These are phyloP conservation scores for Lytechinus pictus DNA, from an alignment of 35 echinoderm and acorn worm species.

Conservation along the genomic window DNA sequence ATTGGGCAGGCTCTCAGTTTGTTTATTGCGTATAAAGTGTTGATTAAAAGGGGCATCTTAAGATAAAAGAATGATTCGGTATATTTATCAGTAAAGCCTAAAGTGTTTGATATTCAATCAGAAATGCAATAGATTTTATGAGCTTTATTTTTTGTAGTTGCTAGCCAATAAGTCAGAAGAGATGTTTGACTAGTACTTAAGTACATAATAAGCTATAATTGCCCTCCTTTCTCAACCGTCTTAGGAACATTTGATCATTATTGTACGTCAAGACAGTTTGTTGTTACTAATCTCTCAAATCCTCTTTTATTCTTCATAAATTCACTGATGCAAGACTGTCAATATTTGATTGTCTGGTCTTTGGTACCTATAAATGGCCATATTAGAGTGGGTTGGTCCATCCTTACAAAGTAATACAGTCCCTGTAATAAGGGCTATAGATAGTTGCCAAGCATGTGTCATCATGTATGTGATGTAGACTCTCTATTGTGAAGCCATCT, in stretches of 20 bases:
- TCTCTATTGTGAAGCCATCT: conserved; percentile 1
- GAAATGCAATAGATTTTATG: too few species aligned
- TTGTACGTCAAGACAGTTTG: not conserved
- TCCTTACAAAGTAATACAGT: not conserved
- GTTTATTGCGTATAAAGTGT: too few species aligned
- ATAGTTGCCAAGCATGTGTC: not conserved
- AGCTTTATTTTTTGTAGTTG: too few species aligned
- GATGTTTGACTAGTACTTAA: too few species aligned
- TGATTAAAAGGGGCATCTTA: too few species aligned
- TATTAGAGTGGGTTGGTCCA: not conserved
- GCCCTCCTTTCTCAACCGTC: not conserved
- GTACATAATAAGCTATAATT: not conserved
- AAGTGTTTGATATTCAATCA: too few species aligned
- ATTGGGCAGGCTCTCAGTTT: not conserved
- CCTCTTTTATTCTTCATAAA: not conserved
- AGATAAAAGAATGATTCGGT: too few species aligned
- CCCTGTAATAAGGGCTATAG: not conserved
- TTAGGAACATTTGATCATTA: not conserved
- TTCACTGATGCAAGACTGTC: conserved; percentile 7
- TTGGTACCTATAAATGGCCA: not conserved
- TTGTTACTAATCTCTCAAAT: not conserved
- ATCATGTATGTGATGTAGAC: not conserved
- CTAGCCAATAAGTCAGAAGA: too few species aligned
- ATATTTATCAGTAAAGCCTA: too few species aligned
- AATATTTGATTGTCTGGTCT: conserved; percentile 7